These are phyloP conservation scores for Trichopoda pennipes DNA, from an alignment of 2,888 invertebrate species.

Conservation along the genomic window DNA sequence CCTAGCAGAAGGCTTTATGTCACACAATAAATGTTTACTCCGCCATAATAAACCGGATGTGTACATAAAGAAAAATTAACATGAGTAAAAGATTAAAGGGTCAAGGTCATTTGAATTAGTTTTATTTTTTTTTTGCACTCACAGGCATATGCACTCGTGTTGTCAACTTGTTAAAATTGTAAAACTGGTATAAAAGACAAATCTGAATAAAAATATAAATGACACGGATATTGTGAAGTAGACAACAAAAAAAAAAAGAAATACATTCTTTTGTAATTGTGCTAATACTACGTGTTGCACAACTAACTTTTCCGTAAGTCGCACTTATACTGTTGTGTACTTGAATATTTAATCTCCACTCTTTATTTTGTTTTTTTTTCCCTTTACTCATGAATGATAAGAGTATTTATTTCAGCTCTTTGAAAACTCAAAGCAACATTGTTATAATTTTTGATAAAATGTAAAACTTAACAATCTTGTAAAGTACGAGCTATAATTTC, in stretches of 20 bases:
- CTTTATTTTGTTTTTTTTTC: no score
- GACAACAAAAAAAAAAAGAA: no score
- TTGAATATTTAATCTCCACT: no score
- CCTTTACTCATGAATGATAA: constrained; percentile 11
- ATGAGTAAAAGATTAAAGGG: constrained; percentile 61
- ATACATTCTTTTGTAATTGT: background rate
- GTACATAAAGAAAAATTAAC: constrained; percentile 18
- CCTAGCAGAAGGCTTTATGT: constrained; percentile 23
- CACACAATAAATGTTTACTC: constrained; percentile 27
- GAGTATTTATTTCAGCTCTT: constrained; percentile 1
- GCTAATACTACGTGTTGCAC: background rate
- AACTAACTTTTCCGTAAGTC: no score
- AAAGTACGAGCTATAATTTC: no score
- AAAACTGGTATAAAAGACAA: no score
- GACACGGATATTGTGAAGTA: background rate
- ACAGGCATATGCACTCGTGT: background rate
- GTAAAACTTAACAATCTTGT: background rate
- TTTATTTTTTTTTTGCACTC: background rate
- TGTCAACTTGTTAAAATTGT: background rate
- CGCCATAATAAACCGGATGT: constrained; percentile 1
- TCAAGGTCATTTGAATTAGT: constrained; percentile 52
- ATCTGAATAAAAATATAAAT: background rate
- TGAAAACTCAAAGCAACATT: background rate
- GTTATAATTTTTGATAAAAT: background rate
- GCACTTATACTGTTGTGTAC: no score